Evolutionary conservation across 2,888 invertebrate genomes (phyloP), one percentile per base, ranked within the genome.

Genomic region (Aromia moschata): DNA sequence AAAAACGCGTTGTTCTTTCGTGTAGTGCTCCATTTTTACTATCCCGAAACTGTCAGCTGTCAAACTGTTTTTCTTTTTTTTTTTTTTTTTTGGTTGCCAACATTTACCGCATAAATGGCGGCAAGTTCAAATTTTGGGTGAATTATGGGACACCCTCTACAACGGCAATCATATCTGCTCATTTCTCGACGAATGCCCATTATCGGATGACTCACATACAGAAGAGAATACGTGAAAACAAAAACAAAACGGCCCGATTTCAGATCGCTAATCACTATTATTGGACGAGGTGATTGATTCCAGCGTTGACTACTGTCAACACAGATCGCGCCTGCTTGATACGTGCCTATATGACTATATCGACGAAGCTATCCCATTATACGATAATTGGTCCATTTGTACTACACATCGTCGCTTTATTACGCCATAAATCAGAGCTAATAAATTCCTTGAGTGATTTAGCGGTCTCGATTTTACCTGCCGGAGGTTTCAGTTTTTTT

Each of bases 341-440:
- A 5, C 20, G 20, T 40, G 40, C 56, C 49, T 53, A 49, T 46
- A 55, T 51, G 43, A 56, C 46, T 53, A 57, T 54, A 60, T 69
- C 59, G 60, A 67, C 64, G 62, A 64, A 69, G 68, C 64, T 47
- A 70, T 72, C 60, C 70, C 62, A 70, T 70, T 69, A 69, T 5
- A 67, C 64, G 64, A 63, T 70, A 70, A 72, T 71, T 66, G 70
- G 63, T 56, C 67, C 67, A 72, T 70, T 72, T 71, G 70, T 72
- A 69, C 62, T 60, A 70, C 70, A 69, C 70, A 69, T 65, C 58
- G 58, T 57, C 46, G 43, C 62, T 62, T 71, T 64, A 70, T 71
- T 71, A 68, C 61, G 68, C 58, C 56, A 62, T 72, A 72, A 72
- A 72, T 72, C 72, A 72, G 69, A 12, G 47, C 18, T 47, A 47